phyloP scores from a whole-genome alignment of 2,113 vertebrate species.

The Athene noctua region DNA sequence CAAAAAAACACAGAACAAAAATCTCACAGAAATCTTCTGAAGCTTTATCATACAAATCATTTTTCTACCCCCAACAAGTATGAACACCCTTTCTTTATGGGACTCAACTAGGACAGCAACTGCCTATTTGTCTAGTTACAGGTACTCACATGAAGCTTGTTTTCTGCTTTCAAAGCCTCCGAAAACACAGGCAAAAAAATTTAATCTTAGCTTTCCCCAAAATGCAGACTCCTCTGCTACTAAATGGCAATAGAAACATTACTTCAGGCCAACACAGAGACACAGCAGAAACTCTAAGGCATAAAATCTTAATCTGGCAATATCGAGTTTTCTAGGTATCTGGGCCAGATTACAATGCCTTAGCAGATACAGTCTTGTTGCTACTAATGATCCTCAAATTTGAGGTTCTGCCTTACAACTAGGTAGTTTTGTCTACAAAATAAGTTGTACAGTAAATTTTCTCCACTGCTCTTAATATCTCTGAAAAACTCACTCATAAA shows the following conservation, averaged over 20 bases:
- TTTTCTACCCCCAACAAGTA: background rate
- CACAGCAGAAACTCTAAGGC: background rate
- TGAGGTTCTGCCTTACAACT: background rate
- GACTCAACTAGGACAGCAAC: background rate
- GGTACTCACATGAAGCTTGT: background rate
- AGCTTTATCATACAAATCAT: background rate
- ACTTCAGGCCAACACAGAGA: background rate
- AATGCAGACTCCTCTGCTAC: background rate
- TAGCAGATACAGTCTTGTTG: background rate
- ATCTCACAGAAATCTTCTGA: background rate
- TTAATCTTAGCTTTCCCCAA: background rate
- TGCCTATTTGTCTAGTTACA: background rate
- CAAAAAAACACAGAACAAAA: background rate
- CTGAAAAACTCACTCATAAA: background rate
- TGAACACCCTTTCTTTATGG: background rate
- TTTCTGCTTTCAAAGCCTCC: background rate
- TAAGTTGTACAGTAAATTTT: no score
- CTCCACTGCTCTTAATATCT: background rate
- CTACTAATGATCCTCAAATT: background rate
- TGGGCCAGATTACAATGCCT: background rate
- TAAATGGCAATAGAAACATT: fast-evolving
- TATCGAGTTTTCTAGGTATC: background rate
- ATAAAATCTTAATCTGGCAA: background rate
- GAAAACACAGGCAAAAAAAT: background rate
- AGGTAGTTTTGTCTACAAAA: background rate